Evolutionary conservation across 2,888 invertebrate genomes (phyloP).

Genomic region (Drosophila demipolita): DNA sequence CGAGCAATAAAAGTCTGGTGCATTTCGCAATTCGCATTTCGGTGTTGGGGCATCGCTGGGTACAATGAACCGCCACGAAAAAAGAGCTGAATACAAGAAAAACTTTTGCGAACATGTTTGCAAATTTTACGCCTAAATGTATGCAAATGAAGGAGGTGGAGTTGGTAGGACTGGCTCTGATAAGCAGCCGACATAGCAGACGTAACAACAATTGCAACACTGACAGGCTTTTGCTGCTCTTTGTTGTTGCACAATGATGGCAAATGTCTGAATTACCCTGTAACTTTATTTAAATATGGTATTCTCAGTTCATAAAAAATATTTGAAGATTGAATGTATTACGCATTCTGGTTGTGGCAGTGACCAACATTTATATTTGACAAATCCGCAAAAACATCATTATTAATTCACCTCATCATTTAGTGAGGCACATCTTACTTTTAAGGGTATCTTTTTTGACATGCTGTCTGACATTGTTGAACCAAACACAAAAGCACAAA

Average conservation of each 20-base stretch:
- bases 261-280: conserved; percentile 36
- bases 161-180: conserved; percentile 39
- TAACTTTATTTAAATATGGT: background rate
- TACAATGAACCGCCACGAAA: conserved; percentile 66
- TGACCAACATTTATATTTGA: background rate
- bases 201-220: conserved; percentile 42
- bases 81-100: conserved; percentile 31
- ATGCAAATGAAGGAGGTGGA: conserved; percentile 41
- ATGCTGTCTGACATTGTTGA: background rate
- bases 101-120: conserved; percentile 52
- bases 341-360: too few species aligned
- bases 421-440: background rate
- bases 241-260: conserved; percentile 35
- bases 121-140: conserved; percentile 57
- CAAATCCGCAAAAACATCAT: background rate
- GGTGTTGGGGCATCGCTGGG: conserved; percentile 28
- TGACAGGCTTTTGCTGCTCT: conserved; percentile 48
- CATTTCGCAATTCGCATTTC: conserved; percentile 57
- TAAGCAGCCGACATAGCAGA: conserved; percentile 44
- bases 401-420: background rate
- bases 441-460: background rate
- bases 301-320: background rate
- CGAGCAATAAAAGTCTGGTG: conserved; percentile 70
- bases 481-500: conserved; percentile 1
- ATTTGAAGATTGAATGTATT: background rate